phyloP scores from a whole-genome alignment of 1,140 invertebrate species.

The Maconellicoccus hirsutus region DNA sequence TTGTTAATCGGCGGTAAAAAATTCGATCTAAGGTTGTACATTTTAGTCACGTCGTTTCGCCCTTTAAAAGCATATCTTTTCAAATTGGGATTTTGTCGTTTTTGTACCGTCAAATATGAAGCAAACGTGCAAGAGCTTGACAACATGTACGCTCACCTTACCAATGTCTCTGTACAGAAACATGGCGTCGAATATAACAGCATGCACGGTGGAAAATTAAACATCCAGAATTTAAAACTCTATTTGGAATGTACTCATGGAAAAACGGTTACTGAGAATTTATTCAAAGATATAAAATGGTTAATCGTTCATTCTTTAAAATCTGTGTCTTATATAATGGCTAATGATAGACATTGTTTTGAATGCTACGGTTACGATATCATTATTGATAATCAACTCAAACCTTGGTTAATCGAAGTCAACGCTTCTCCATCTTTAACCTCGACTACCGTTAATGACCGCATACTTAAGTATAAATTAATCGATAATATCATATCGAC shows the following conservation, averaged over 20 bases:
- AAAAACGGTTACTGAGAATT: constrained; percentile 68
- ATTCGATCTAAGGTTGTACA: constrained; percentile 73
- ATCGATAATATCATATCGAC: constrained; percentile 91
- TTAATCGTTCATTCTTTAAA: constrained; percentile 74
- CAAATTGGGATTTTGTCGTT: constrained; percentile 66
- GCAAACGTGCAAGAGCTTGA: constrained; percentile 58
- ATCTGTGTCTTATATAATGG: constrained; percentile 62
- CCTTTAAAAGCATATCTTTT: constrained; percentile 64
- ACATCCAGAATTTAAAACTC: constrained; percentile 76
- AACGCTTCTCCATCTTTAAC: constrained; percentile 91
- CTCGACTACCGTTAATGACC: constrained; percentile 88
- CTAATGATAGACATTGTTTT: constrained; percentile 65
- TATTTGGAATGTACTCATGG: constrained; percentile 85
- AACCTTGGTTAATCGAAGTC: constrained; percentile 77
- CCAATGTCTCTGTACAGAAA: constrained; percentile 75
- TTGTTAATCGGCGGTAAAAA: constrained; percentile 77
- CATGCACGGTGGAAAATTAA: constrained; percentile 89
- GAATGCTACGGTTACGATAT: constrained; percentile 80
- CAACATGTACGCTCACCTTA: constrained; percentile 77
- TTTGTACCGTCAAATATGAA: constrained; percentile 68
- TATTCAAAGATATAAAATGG: constrained; percentile 79
- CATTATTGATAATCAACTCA: constrained; percentile 70
- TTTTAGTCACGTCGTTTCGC: constrained; percentile 72
- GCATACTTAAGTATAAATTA: constrained; percentile 90
- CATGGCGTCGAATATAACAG: constrained; percentile 83